Conservation (phyloP, 1,140 invertebrate genomes). For the Drosophila sturtevanti region DNA sequence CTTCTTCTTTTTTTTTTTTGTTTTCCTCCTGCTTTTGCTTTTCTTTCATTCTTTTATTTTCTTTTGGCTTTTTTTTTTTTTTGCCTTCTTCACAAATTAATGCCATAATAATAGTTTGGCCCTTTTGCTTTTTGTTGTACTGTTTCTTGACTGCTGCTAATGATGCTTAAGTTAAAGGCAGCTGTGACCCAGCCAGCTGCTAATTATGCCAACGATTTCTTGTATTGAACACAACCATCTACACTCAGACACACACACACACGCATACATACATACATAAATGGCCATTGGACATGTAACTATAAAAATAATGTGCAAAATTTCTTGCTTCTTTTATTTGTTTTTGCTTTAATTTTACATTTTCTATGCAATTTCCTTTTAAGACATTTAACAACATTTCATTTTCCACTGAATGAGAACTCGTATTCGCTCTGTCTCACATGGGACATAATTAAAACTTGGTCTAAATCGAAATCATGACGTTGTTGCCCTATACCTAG, state of each 20-base stretch:
- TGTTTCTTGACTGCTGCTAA: constrained; percentile 51
- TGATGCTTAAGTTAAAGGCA: constrained; percentile 71
- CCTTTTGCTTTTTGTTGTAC: constrained; percentile 37
- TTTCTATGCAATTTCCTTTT: not conserved
- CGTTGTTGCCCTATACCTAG: not conserved
- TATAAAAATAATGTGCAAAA: not conserved
- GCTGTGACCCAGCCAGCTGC: constrained; percentile 69
- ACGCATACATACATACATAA: not conserved
- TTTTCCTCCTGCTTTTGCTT: constrained; percentile 40
- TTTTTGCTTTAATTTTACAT: not conserved
- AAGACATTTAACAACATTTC: constrained; percentile 4
- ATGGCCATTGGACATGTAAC: not conserved
- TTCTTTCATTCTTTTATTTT: constrained; percentile 20
- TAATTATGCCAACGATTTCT: constrained; percentile 56
- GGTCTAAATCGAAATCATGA: not conserved
- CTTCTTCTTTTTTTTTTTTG: constrained; percentile 28
- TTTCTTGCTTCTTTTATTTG: not conserved
- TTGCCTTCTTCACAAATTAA: constrained; percentile 60
- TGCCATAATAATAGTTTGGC: constrained; percentile 74
- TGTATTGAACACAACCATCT: not conserved
- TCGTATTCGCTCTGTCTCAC: not conserved
- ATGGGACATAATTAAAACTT: constrained; percentile 12
- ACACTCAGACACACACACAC: not conserved
- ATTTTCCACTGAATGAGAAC: no score
- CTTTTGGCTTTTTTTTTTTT: constrained; percentile 15